These are phyloP conservation scores for Harpagifer antarcticus DNA, from an alignment of 2,797 vertebrate genomes.

Conservation along the genomic window DNA sequence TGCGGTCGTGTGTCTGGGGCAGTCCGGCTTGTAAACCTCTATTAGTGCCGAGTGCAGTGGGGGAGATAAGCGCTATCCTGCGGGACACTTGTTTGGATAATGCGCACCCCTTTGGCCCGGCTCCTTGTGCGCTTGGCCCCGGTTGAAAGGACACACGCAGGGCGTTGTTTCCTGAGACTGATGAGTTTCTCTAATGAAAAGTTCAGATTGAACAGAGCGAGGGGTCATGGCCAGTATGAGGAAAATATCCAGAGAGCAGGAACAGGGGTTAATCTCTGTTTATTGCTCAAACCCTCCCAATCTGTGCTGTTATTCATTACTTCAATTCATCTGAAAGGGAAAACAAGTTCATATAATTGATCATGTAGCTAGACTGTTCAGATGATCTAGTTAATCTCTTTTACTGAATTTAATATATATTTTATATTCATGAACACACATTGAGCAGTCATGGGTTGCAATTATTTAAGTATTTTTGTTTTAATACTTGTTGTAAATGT, in stretches of 20 bases:
- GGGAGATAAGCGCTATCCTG: constrained; percentile 62
- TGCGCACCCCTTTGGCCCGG: constrained; percentile 55
- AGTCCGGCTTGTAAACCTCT: constrained; percentile 23
- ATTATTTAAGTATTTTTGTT: too few species aligned
- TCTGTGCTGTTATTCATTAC: background rate
- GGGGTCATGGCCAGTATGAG: constrained; percentile 74
- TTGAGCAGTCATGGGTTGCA: too few species aligned
- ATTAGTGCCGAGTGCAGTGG: constrained; percentile 20
- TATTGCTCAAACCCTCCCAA: constrained; percentile 57
- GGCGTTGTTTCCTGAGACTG: constrained; percentile 85
- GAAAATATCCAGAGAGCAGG: constrained; percentile 66
- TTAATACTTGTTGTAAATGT: background rate
- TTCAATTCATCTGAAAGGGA: background rate
- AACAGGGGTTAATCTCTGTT: constrained; percentile 67
- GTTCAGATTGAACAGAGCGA: constrained; percentile 71
- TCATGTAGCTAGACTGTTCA: too few species aligned
- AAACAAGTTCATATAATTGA: too few species aligned
- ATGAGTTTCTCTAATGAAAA: constrained; percentile 78
- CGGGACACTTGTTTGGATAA: constrained; percentile 71
- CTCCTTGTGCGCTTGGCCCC: constrained; percentile 68
- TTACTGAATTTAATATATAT: too few species aligned
- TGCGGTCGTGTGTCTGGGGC: constrained; percentile 17
- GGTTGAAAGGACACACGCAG: constrained; percentile 70
- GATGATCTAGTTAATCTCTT: too few species aligned
- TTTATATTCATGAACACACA: too few species aligned